Conservation (phyloP, 2,113 vertebrate species). For the Siniperca knerii region DNA sequence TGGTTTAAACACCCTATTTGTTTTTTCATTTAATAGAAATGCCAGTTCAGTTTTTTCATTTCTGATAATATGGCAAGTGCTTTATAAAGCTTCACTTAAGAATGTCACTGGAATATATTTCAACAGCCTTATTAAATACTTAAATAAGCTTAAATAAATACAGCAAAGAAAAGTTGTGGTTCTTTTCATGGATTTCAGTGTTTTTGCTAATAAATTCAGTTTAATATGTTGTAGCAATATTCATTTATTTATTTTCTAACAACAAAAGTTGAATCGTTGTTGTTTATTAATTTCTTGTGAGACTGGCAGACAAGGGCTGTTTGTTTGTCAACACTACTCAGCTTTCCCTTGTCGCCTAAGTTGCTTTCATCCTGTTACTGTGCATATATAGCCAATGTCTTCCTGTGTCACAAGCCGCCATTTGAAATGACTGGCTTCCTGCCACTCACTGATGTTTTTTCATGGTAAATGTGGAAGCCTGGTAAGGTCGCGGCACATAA, state of each 20-base stretch:
- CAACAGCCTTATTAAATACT: background rate
- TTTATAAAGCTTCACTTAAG: constrained; percentile 17
- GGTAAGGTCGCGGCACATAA: constrained; percentile 36
- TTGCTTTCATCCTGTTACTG: constrained; percentile 4
- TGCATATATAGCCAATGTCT: background rate
- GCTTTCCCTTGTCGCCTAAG: background rate
- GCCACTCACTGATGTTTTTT: constrained; percentile 27
- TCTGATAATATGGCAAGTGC: constrained; percentile 8
- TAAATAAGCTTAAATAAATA: constrained; percentile 17
- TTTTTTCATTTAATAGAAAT: constrained; percentile 35
- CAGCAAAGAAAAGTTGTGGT: background rate
- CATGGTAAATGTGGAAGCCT: constrained; percentile 24
- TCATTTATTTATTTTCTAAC: background rate
- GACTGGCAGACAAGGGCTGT: background rate
- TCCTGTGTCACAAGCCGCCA: constrained; percentile 23
- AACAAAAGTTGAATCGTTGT: background rate
- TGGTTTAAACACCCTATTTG: background rate
- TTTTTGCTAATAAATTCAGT: background rate
- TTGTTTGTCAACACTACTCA: background rate
- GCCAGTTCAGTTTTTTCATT: background rate
- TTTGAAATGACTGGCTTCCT: constrained; percentile 40
- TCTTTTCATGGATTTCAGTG: background rate
- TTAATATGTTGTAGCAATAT: background rate
- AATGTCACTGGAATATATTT: constrained; percentile 31
- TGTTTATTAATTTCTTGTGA: background rate